phyloP scores from a whole-genome alignment of 2,113 vertebrate genomes.

The Penelope pileata region DNA sequence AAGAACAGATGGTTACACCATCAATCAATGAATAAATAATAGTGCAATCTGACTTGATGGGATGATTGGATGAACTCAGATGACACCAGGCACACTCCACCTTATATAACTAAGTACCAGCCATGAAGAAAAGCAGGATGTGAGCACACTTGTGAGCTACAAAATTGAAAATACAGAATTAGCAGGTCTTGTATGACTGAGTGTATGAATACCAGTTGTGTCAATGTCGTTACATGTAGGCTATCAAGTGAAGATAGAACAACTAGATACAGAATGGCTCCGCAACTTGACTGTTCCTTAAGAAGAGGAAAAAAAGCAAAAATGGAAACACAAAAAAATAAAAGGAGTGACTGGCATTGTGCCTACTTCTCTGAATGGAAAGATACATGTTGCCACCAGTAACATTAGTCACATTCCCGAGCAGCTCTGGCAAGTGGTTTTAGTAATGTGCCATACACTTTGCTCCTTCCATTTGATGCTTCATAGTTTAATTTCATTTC shows the following conservation, averaged over 20 bases:
- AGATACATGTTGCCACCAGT: background rate
- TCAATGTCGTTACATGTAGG: background rate
- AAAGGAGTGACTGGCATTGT: background rate
- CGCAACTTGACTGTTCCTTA: background rate
- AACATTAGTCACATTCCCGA: background rate
- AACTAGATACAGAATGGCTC: background rate
- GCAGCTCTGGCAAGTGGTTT: conserved; percentile 12
- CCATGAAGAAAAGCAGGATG: background rate
- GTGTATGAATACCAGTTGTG: background rate
- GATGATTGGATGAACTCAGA: conserved; percentile 48
- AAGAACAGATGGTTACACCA: conserved; percentile 53
- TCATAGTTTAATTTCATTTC: conserved; percentile 31
- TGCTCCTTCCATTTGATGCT: conserved; percentile 33
- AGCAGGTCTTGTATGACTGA: background rate
- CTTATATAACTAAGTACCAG: conserved; percentile 19
- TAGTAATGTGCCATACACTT: conserved; percentile 7
- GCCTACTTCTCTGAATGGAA: background rate
- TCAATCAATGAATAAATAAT: conserved; percentile 66
- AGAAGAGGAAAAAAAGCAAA: background rate
- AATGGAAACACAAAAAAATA: background rate
- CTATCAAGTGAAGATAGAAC: background rate
- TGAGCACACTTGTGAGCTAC: background rate
- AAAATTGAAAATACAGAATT: background rate
- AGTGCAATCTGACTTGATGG: conserved; percentile 32
- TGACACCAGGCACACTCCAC: background rate